phyloP scores from a whole-genome alignment of 2,797 vertebrate genomes.

The Erpetoichthys calabaricus region DNA sequence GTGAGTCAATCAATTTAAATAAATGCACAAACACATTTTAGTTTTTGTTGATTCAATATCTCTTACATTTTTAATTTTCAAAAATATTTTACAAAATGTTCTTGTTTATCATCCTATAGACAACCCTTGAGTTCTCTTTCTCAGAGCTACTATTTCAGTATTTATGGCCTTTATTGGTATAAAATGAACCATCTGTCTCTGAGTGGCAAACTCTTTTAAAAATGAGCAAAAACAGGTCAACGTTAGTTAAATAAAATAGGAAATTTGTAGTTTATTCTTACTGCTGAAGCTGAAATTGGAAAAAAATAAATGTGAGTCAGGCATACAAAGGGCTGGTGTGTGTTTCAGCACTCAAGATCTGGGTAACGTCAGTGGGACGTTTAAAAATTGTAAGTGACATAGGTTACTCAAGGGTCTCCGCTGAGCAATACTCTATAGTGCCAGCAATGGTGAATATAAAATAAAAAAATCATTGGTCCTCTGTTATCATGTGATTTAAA shows the following conservation, averaged over 20 bases:
- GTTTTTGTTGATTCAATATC: no score
- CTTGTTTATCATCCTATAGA: no score
- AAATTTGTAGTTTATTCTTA: conserved; percentile 64
- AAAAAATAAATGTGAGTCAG: conserved; percentile 36
- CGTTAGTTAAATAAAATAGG: conserved; percentile 59
- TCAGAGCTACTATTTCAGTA: conserved; percentile 7
- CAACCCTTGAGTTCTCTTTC: no score
- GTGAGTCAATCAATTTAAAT: no score
- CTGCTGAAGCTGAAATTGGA: conserved; percentile 38
- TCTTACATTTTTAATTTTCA: no score
- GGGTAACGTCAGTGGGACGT: conserved; percentile 65
- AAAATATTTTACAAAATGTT: no score
- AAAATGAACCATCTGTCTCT: conserved; percentile 68
- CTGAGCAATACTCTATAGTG: conserved; percentile 46
- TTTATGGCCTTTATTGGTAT: conserved; percentile 40
- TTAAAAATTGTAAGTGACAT: conserved; percentile 76
- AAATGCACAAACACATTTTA: no score
- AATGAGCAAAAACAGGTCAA: conserved; percentile 72
- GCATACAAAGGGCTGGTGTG: conserved; percentile 81
- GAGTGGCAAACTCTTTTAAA: conserved; percentile 75
- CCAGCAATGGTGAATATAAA: conserved; percentile 26
- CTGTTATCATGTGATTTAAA: conserved; percentile 36
- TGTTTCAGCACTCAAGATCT: conserved; percentile 75
- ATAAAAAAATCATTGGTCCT: conserved; percentile 44
- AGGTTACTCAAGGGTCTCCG: conserved; percentile 73